Evolutionary conservation across 2,113 vertebrate species (phyloP), one percentile per base, ranked within the genome.

Genomic region (Corvus moneduloides): DNA sequence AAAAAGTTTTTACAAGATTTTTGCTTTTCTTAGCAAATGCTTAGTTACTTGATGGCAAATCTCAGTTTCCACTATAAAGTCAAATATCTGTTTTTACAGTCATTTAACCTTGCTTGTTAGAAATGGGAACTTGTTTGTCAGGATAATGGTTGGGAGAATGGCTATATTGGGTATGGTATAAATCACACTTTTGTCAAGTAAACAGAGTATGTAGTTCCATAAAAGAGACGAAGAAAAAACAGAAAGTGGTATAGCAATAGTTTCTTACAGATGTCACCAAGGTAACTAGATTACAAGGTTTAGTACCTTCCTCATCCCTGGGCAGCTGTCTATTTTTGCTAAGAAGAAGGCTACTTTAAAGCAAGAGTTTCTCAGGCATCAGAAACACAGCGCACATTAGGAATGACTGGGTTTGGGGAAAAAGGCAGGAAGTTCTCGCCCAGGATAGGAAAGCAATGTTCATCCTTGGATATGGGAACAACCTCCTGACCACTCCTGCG

Each of bases 241-340:
- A 94, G 89, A 55, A 41, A 90, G 52, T 41, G 44, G 78, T 66
- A 97, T 96, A 96, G 79, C 35, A 28, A 66, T 76, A 68, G 28
- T 71, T 96, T 67, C 81, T 62, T 93, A 95, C 94, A 97, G 97
- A 94, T 97, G 97, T 97, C 98, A 93, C 97, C 97, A 96, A 96
- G 96, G 97, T 97, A 98, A 98, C 95, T 78, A 94, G 93, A 97
- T 89, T 89, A 95, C 92, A 94, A 78, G 94, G 67, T 83, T 93
- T 96, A 94, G 79, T 67, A 93, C 90, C 88, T 95, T 96, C 95
- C 71, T 97, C 74, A 94, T 94, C 91, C 52, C 59, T 81, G 71
- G 95, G 71, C 80, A 97, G 91, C 83, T 74, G 33, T 39, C 82
- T 80, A 44, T 55, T 94, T 94, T 96, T 93, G 62, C 33, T 52